Conservation (phyloP, 2,113 vertebrate genomes). For the Turdus rufiventris region DNA sequence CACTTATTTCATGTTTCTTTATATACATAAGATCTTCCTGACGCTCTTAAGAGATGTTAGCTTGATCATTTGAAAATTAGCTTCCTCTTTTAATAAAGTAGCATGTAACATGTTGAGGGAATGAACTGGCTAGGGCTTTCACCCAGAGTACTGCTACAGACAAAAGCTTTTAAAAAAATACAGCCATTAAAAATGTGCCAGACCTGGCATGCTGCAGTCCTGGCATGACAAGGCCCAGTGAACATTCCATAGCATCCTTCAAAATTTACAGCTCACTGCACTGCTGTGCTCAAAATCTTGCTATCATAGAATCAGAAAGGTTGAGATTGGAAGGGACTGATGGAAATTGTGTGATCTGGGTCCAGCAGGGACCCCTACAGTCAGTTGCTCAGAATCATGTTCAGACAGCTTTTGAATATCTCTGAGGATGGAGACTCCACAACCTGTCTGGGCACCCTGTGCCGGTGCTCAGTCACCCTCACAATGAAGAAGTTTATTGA, state of each 20-base stretch:
- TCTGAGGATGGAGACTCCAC: neutral
- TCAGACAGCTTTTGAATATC: neutral
- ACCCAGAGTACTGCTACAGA: neutral
- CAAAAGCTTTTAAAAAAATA: neutral
- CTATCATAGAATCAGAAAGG: neutral
- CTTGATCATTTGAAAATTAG: neutral
- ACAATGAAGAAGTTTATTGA: neutral
- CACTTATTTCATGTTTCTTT: neutral
- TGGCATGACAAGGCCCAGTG: neutral
- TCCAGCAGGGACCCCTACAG: neutral
- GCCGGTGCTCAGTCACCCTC: neutral
- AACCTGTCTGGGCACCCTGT: neutral
- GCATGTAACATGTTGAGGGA: neutral
- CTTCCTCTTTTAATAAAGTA: neutral
- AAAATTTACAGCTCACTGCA: neutral
- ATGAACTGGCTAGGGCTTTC: neutral
- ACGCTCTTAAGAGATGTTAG: neutral
- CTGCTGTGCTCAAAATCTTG: neutral
- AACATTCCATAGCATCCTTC: neutral
- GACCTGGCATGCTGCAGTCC: neutral
- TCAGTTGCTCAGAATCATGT: fast-evolving
- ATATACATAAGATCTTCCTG: neutral
- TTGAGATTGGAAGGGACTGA: neutral
- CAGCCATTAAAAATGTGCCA: neutral
- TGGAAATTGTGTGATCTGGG: neutral